phyloP scores from a whole-genome alignment of 1,140 invertebrate genomes.

The Ridgeia piscesae region DNA sequence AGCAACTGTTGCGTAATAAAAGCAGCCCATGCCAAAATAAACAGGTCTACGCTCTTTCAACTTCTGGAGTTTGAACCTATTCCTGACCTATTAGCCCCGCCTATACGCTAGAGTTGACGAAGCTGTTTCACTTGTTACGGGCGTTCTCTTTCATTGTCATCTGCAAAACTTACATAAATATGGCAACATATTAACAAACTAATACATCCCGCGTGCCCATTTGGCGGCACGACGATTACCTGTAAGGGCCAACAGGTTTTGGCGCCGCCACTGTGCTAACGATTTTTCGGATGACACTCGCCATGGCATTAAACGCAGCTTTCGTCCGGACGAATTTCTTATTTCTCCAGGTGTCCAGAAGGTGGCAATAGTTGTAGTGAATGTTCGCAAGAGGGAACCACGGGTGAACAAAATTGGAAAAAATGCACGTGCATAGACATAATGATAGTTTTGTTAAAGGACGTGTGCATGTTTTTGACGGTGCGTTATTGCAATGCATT shows the following conservation, averaged over 20 bases:
- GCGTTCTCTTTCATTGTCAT: neutral
- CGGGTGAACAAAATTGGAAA: neutral
- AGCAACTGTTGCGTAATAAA: neutral
- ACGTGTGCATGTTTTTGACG: neutral
- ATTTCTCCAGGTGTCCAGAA: neutral
- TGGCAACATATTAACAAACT: neutral
- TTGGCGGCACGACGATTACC: neutral
- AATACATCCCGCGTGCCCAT: neutral
- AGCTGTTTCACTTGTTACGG: neutral
- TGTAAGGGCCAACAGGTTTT: constrained; percentile 16
- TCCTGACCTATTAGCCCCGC: too few species aligned
- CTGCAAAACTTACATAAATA: neutral
- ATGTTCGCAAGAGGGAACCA: neutral
- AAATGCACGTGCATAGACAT: neutral
- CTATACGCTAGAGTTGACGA: too few species aligned
- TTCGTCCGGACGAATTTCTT: neutral
- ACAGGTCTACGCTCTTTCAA: neutral
- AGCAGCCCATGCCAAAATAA: neutral
- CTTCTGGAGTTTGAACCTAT: neutral
- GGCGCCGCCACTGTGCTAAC: constrained; percentile 12
- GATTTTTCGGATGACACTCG: constrained; percentile 2
- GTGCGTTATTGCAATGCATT: neutral
- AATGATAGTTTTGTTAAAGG: neutral
- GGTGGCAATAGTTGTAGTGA: neutral
- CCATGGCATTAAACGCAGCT: neutral